Conservation (phyloP, 1,140 invertebrate species). For the Thalassaphorura encarpata region DNA sequence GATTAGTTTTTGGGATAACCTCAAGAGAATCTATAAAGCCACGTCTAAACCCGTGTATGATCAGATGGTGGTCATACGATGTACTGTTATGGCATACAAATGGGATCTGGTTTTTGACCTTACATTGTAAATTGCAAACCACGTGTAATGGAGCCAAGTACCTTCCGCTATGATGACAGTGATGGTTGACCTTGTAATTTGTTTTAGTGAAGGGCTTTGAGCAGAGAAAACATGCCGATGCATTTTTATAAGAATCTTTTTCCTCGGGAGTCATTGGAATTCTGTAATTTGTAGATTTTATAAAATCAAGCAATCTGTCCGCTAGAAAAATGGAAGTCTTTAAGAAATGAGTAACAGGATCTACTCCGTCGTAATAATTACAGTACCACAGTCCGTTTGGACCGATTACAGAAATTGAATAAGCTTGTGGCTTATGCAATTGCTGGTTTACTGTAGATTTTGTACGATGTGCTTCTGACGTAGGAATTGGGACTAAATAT, state of each 20-base stretch:
- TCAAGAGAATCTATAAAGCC: neutral
- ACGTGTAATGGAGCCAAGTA: neutral
- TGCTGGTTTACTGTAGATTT: too few relatives aligned
- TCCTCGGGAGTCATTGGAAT: too few relatives aligned
- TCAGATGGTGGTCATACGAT: neutral
- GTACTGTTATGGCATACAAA: neutral
- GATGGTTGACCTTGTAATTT: too few relatives aligned
- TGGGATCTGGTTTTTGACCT: neutral
- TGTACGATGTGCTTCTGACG: too few relatives aligned
- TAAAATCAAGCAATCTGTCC: too few relatives aligned
- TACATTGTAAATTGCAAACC: neutral
- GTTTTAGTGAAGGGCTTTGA: too few relatives aligned
- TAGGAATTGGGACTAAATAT: neutral
- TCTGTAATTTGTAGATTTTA: too few relatives aligned
- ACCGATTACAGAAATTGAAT: neutral
- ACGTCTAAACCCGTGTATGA: neutral
- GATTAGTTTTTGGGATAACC: neutral
- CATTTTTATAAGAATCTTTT: too few relatives aligned
- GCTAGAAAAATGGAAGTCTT: neutral
- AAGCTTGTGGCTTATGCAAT: neutral
- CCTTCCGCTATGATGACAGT: too few relatives aligned
- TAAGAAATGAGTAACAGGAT: neutral
- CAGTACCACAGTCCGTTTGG: neutral
- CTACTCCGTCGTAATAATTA: neutral
- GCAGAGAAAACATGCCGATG: too few relatives aligned